A percentile compares a stretch with the other conserved stretches of the same genome.
Conservation (phyloP, 92 coral and sea anemone genomes). For the Anthopleura xanthogrammica region DNA sequence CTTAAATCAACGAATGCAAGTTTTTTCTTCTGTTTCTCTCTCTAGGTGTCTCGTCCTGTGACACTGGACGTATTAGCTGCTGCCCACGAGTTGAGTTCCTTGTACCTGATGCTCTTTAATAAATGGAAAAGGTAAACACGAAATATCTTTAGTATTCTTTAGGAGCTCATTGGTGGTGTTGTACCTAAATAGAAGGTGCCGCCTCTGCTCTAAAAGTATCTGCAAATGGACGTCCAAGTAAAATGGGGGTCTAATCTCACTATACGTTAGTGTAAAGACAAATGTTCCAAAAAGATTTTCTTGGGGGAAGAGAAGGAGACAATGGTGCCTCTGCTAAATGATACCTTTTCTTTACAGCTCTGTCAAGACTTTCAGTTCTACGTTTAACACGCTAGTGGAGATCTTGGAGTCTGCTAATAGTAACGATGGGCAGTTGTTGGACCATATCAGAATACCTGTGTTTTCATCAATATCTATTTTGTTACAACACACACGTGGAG, state of each 20-base stretch:
- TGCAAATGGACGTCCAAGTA: too few species aligned
- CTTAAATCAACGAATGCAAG: too few species aligned
- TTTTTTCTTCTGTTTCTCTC: not conserved
- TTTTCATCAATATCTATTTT: constrained; percentile 83
- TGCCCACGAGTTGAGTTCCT: constrained; percentile 72
- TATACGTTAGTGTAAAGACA: too few species aligned
- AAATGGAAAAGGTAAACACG: constrained; percentile 80
- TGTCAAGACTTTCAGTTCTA: constrained; percentile 42
- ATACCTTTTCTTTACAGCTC: constrained; percentile 18
- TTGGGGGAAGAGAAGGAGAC: not conserved
- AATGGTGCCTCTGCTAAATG: not conserved
- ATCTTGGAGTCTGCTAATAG: constrained; percentile 75
- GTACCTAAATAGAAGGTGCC: too few species aligned
- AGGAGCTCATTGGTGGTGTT: too few species aligned
- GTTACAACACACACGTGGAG: constrained; percentile 76
- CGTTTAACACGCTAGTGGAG: constrained; percentile 71
- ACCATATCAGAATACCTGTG: constrained; percentile 75
- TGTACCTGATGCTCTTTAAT: constrained; percentile 76
- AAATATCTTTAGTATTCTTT: not conserved
- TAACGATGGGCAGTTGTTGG: constrained; percentile 76
- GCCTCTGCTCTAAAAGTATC: too few species aligned
- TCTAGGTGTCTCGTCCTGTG: constrained; percentile 71
- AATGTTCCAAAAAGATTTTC: too few species aligned
- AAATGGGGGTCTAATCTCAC: too few species aligned
- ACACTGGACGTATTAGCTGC: constrained; percentile 65